Conservation (phyloP, 2,888 invertebrate genomes). For the Eustalomyia histrio region DNA sequence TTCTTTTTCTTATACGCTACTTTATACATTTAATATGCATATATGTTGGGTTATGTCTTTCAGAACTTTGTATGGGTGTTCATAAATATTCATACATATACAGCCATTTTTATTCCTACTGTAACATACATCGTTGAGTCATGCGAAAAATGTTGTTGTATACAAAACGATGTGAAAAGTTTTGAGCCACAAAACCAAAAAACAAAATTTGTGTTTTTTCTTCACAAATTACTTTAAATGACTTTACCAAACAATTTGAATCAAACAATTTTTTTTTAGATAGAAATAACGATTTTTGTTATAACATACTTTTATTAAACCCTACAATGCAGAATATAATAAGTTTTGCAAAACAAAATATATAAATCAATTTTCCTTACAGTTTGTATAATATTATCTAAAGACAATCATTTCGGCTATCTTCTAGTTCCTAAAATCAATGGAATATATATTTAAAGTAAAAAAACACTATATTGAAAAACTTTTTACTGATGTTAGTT, state of each 20-base stretch:
- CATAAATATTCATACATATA: constrained; percentile 15
- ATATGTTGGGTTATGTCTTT: constrained; percentile 1
- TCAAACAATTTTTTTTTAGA: background rate
- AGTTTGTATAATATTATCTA: too few species aligned
- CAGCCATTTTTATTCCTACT: background rate
- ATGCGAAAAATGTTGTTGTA: constrained; percentile 1
- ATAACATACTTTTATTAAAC: background rate
- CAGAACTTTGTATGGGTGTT: background rate
- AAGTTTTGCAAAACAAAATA: too few species aligned
- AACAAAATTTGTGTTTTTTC: background rate
- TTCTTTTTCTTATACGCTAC: constrained; percentile 1
- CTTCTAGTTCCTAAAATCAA: too few species aligned
- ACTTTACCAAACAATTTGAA: constrained; percentile 9
- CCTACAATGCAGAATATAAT: background rate
- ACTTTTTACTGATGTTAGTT: too few species aligned
- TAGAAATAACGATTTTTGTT: background rate
- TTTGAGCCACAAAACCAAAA: constrained; percentile 14
- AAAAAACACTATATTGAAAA: too few species aligned
- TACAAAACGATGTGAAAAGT: constrained; percentile 25
- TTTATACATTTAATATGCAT: constrained; percentile 3
- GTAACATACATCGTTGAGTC: constrained; percentile 1
- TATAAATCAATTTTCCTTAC: too few species aligned
- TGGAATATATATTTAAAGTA: too few species aligned
- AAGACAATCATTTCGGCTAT: too few species aligned
- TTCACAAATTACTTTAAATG: constrained; percentile 34